Evolutionary conservation across 2,797 vertebrate species (phyloP), one percentile per base, ranked within the genome.

Genomic region (Acestrorhynchus altus): DNA sequence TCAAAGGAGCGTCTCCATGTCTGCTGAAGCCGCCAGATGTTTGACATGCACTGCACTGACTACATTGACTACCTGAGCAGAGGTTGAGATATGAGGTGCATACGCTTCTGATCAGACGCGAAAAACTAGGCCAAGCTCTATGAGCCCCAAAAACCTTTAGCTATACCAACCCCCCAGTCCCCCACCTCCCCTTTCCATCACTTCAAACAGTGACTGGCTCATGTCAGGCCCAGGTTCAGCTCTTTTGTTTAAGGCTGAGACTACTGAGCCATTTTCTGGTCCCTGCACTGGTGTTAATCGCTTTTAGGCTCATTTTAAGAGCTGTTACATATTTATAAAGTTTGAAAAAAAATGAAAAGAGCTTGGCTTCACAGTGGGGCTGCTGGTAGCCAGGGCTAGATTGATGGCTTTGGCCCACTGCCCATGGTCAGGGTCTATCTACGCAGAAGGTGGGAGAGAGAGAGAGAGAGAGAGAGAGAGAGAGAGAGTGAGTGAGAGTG

Each of bases 41-140:
- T 83, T 65, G 67, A 69, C 78, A 75, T 78, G 83, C 72, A 20
- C 61, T 67, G 66, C 40, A 61, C 68, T 80, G 75, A 76, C 68
- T 61, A 76, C 59, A 13, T 49, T 46, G 70, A 82, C 79, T 92
- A 92, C 92, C 89, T 92, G 89, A 69, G 78, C 87, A 88, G 84
- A 92, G 92, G 93, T 90, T 89, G 90, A 91, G 92, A 91, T 92
- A 89, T 89, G 91, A 90, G 90, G 90, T 91, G 90, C 90, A 91
- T 91, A 92, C 90, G 92, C 92, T 93, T 92, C 90, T 93, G 91
- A 94, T 93, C 92, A 93, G 90, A 92, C 91, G 91, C 87, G 88
- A 92, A 93, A 93, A 94, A 93, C 91, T 92, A 94, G 92, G 92
- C 90, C 92, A 93, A 90, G 90, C 92, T 88, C 86, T 84, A 83